These are phyloP conservation scores for Sebastiscus albofasciatus DNA, from an alignment of 2,797 vertebrate species.

Conservation along the genomic window DNA sequence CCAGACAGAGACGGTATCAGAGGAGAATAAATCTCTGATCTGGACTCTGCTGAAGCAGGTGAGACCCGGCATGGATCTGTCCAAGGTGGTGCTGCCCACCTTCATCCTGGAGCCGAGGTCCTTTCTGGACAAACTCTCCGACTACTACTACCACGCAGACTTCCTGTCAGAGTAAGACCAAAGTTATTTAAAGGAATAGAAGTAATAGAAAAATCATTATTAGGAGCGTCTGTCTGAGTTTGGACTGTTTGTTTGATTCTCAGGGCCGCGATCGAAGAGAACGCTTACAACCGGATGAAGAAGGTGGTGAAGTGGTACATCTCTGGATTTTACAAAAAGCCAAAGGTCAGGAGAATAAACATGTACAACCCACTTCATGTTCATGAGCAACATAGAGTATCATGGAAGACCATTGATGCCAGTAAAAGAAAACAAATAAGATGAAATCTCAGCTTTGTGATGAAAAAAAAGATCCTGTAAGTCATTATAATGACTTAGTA, in stretches of 20 bases:
- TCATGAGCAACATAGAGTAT: not conserved
- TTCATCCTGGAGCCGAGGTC: slow-evolving; percentile 98
- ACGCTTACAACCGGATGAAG: slow-evolving; percentile 95
- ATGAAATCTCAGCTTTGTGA: not conserved
- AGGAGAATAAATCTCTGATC: slow-evolving; percentile 98
- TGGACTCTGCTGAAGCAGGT: slow-evolving; percentile 98
- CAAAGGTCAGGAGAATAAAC: slow-evolving; percentile 85
- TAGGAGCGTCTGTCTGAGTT: not conserved
- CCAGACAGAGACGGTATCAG: slow-evolving; percentile 97
- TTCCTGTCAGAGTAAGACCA: slow-evolving; percentile 94
- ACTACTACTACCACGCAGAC: slow-evolving; percentile 98
- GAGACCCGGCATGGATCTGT: slow-evolving; percentile 97
- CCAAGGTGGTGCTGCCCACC: slow-evolving; percentile 96
- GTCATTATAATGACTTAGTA: not conserved
- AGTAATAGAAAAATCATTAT: not conserved
- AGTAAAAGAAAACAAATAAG: not conserved
- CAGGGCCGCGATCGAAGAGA: slow-evolving; percentile 96
- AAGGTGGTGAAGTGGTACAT: slow-evolving; percentile 99
- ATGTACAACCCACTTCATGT: not conserved
- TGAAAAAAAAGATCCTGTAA: not conserved
- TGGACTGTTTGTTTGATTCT: not conserved
- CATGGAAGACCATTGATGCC: not conserved
- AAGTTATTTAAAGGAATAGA: not conserved
- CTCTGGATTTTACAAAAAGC: slow-evolving; percentile 99
- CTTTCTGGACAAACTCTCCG: slow-evolving; percentile 97